A percentile compares a stretch with the other conserved stretches of the same genome.
phyloP scores from a whole-genome alignment of 2,797 vertebrate species.

The Borostomias antarcticus region DNA sequence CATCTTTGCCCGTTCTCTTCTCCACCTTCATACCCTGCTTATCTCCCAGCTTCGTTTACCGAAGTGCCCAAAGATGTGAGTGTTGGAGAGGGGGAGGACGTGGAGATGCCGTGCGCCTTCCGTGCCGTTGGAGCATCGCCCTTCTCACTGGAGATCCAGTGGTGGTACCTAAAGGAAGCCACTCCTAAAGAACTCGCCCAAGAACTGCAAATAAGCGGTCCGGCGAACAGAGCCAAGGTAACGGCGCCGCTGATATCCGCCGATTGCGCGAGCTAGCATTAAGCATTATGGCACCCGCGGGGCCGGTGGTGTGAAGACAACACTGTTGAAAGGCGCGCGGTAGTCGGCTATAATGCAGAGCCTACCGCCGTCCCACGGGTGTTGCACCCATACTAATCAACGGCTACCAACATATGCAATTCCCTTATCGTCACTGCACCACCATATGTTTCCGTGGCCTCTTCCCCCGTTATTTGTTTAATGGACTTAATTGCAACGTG shows the following conservation, averaged over 20 bases:
- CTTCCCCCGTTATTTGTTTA: background rate
- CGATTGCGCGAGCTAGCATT: background rate
- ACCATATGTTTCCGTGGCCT: background rate
- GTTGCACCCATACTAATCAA: background rate
- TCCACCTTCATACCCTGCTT: constrained; percentile 22
- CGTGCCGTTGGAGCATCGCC: constrained; percentile 85
- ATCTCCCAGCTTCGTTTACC: constrained; percentile 84
- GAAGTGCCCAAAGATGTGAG: constrained; percentile 94
- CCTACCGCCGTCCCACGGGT: background rate
- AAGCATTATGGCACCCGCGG: background rate
- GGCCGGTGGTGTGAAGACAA: background rate
- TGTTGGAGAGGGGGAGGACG: constrained; percentile 91
- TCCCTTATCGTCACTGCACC: background rate
- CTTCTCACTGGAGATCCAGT: constrained; percentile 93
- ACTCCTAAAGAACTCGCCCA: constrained; percentile 79
- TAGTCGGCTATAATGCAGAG: background rate
- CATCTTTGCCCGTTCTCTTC: background rate
- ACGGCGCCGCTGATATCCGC: background rate
- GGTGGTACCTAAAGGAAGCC: constrained; percentile 92
- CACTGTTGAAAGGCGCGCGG: background rate
- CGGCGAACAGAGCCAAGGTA: constrained; percentile 87
- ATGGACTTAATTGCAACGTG: background rate
- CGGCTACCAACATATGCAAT: background rate
- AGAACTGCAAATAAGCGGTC: constrained; percentile 84
- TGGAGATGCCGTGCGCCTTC: constrained; percentile 96